phyloP scores from a whole-genome alignment of 2,888 invertebrate genomes.

The Lithophane socia region DNA sequence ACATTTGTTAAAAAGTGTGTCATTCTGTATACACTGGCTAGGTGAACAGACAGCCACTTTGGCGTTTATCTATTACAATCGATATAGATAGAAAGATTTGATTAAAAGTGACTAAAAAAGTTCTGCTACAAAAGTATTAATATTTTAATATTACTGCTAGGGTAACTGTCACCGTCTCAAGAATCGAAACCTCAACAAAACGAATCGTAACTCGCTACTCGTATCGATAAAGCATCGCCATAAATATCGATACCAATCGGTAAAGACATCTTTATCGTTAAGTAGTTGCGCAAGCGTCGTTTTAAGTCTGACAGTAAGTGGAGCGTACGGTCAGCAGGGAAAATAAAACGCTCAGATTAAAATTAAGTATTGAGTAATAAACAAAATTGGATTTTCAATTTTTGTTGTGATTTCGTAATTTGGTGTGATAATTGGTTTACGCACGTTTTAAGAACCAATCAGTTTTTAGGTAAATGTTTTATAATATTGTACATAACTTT shows the following conservation, averaged over 20 bases:
- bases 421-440: constrained; percentile 2
- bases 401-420: constrained; percentile 30
- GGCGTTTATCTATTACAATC: too few species aligned
- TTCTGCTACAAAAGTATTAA: too few species aligned
- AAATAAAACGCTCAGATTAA: constrained; percentile 32
- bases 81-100: too few species aligned
- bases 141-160: not conserved
- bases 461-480: not conserved
- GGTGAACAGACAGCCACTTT: too few species aligned
- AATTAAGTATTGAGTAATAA: constrained; percentile 21
- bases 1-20: too few species aligned
- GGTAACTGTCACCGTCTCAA: not conserved
- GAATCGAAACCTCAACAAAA: not conserved
- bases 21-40: too few species aligned
- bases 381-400: constrained; percentile 5
- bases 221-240: constrained; percentile 42
- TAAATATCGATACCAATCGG: constrained; percentile 64
- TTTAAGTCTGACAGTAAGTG: constrained; percentile 61
- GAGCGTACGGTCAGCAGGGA: constrained; percentile 71
- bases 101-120: too few species aligned
- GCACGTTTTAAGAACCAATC: not conserved
- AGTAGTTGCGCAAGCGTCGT: constrained; percentile 63
- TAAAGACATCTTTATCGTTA: constrained; percentile 65
- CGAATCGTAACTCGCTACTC: constrained; percentile 11
- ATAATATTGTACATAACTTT: not conserved